A percentile compares a stretch with the other conserved stretches of the same genome.
Evolutionary conservation across 1,140 invertebrate species (phyloP).

Genomic region (Drosophila parvula): DNA sequence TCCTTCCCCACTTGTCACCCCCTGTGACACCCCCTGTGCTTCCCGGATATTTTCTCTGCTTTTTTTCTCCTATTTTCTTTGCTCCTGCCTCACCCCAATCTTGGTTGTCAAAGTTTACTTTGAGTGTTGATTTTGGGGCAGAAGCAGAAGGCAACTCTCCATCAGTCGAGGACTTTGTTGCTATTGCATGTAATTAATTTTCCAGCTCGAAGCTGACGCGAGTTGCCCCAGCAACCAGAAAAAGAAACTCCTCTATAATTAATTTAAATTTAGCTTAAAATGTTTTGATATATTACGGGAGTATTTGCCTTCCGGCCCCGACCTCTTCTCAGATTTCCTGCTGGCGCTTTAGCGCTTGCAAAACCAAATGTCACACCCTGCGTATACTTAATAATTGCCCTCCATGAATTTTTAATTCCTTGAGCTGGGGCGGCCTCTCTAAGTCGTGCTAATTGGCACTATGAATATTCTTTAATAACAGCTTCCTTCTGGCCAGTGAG

Average conservation of each 20-base stretch:
- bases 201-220: constrained; percentile 37
- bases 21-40: not conserved
- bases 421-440: too few species aligned
- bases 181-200: constrained; percentile 74
- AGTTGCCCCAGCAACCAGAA: constrained; percentile 25
- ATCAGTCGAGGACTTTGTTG: constrained; percentile 43
- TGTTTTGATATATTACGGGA: constrained; percentile 59
- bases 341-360: not conserved
- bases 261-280: constrained; percentile 72
- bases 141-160: constrained; percentile 37
- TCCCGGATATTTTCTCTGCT: constrained; percentile 4
- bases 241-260: constrained; percentile 45
- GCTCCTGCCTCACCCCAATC: constrained; percentile 12
- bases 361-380: constrained; percentile 18
- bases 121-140: constrained; percentile 64
- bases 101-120: constrained; percentile 56
- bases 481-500: not conserved
- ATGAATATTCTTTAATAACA: constrained; percentile 15
- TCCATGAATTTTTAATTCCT: constrained; percentile 29
- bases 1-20: constrained; percentile 9
- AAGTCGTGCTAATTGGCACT: constrained; percentile 37
- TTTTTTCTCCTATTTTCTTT: constrained; percentile 11
- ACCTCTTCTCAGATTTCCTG: not conserved
- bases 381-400: constrained; percentile 42
- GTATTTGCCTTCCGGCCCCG: not conserved